Percentiles rank a stretch among this genome's conserved stretches.
phyloP scores from a whole-genome alignment of 2,797 vertebrate genomes.

The Phrynocephalus guinanensis region DNA sequence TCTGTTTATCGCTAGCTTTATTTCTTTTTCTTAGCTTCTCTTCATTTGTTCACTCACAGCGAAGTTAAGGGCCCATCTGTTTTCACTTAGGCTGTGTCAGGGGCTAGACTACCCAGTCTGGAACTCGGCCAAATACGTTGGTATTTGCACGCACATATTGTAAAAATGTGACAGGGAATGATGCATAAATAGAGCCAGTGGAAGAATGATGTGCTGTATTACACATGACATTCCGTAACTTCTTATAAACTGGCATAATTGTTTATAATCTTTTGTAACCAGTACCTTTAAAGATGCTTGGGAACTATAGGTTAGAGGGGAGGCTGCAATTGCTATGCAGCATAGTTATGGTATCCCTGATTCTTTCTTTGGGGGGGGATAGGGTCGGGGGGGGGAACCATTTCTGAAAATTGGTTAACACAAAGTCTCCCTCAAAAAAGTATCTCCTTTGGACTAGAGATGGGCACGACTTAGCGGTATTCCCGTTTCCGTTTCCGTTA shows the following conservation, averaged over 20 bases:
- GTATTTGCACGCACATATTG: neutral
- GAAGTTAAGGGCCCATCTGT: neutral
- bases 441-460: neutral
- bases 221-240: neutral
- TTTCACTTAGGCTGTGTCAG: neutral
- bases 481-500: too few species aligned
- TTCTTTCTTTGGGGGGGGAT: neutral
- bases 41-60: neutral
- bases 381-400: too few species aligned
- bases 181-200: neutral
- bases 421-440: neutral
- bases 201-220: neutral
- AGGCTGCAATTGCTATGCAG: neutral
- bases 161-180: neutral
- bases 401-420: too few species aligned
- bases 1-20: neutral
- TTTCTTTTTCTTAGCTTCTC: accelerated
- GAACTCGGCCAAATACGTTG: neutral
- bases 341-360: neutral
- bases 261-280: neutral
- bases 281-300: neutral
- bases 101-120: neutral
- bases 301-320: too few species aligned
- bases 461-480: too few species aligned
- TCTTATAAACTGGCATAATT: neutral